Conservation (phyloP, 2,888 invertebrate genomes). For the Melanophora roralis region DNA sequence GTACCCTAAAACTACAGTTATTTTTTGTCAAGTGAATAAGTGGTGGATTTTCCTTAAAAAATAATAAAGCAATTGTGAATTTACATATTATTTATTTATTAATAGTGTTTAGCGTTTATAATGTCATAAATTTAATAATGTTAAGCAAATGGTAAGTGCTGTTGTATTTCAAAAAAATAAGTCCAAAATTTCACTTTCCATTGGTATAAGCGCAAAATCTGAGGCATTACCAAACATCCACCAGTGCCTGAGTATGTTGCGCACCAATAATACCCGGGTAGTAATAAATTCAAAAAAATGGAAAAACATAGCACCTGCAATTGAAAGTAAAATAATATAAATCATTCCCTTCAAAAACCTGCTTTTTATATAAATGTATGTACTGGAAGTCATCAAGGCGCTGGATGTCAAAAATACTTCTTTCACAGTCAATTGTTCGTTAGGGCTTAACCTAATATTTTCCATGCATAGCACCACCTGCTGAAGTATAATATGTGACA, state of each 20-base stretch:
- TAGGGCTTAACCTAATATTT: conserved; percentile 69
- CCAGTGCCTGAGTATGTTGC: conserved; percentile 74
- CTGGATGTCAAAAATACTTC: conserved; percentile 69
- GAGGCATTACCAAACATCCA: conserved; percentile 75
- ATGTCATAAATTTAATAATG: neutral
- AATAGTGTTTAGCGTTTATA: neutral
- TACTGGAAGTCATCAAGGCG: conserved; percentile 72
- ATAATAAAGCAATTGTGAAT: neutral
- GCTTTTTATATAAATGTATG: neutral
- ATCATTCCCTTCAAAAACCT: neutral
- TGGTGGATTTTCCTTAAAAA: too few relatives aligned
- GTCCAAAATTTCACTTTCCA: conserved; percentile 70
- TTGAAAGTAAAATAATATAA: neutral
- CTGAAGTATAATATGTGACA: conserved; percentile 72
- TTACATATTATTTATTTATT: neutral
- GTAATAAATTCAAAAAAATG: conserved; percentile 74
- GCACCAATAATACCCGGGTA: conserved; percentile 70
- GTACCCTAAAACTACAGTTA: too few relatives aligned
- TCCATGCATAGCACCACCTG: conserved; percentile 74
- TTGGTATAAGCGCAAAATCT: conserved; percentile 68
- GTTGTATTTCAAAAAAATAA: conserved; percentile 61
- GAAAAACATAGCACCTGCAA: conserved; percentile 71
- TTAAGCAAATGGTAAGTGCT: neutral
- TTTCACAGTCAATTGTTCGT: conserved; percentile 67
- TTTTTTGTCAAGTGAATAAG: neutral